Evolutionary conservation across 2,888 invertebrate genomes (phyloP).

Genomic region (Crocallis elinguaria): DNA sequence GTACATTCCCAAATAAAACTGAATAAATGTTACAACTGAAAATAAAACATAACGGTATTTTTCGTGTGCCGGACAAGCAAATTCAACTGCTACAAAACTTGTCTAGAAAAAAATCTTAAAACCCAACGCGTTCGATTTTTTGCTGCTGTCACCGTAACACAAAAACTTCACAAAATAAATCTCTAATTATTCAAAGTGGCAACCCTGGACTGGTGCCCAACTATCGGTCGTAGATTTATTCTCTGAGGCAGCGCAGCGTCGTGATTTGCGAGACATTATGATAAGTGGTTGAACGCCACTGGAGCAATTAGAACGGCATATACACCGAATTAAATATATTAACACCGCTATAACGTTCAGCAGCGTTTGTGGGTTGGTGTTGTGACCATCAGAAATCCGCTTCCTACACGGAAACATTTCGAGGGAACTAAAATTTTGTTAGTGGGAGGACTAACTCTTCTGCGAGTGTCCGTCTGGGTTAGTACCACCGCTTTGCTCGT

Average conservation of each 20-base stretch:
- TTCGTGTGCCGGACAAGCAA: too few relatives aligned
- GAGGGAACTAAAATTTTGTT: too few relatives aligned
- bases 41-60: too few relatives aligned
- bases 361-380: constrained; percentile 13
- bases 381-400: not conserved
- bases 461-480: too few relatives aligned
- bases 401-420: too few relatives aligned
- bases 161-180: constrained; percentile 32
- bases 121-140: constrained; percentile 19
- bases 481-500: too few relatives aligned
- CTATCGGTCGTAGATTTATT: constrained; percentile 76
- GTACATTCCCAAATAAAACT: too few relatives aligned
- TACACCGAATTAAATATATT: constrained; percentile 66
- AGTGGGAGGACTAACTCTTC: too few relatives aligned
- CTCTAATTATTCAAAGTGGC: constrained; percentile 29
- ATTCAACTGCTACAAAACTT: too few relatives aligned
- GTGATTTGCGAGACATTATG: constrained; percentile 84
- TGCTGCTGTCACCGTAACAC: constrained; percentile 19
- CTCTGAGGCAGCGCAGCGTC: constrained; percentile 59
- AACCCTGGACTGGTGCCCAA: constrained; percentile 55
- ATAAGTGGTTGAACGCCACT: constrained; percentile 78
- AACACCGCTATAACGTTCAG: constrained; percentile 49
- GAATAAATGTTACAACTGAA: too few relatives aligned
- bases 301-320: constrained; percentile 75
- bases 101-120: constrained; percentile 11